Evolutionary conservation across 2,797 vertebrate genomes (phyloP).

Genomic region (Oryzias dopingdopingensis): DNA sequence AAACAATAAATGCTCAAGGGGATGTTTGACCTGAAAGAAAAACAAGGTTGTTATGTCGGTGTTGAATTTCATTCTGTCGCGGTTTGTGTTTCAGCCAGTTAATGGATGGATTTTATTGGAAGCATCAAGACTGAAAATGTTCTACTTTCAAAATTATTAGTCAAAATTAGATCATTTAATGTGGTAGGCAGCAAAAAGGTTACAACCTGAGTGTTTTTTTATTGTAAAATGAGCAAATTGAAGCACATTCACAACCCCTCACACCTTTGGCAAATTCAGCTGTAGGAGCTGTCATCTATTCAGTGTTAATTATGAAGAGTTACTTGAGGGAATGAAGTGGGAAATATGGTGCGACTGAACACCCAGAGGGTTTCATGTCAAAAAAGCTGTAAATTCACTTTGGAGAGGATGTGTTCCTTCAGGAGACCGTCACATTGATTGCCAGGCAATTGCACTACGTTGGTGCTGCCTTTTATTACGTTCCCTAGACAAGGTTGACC

Average conservation of each 20-base stretch:
- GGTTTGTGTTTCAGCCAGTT: constrained; percentile 8
- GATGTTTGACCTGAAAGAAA: constrained; percentile 50
- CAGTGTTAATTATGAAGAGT: not conserved
- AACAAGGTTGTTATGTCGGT: constrained; percentile 49
- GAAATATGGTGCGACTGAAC: constrained; percentile 11
- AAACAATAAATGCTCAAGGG: constrained; percentile 70
- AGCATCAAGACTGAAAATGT: not conserved
- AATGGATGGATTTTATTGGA: constrained; percentile 7
- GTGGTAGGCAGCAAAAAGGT: not conserved
- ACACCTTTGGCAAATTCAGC: not conserved
- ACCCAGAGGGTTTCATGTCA: constrained; percentile 5
- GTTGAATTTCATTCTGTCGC: constrained; percentile 36
- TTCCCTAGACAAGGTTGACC: not conserved
- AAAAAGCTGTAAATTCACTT: constrained; percentile 11
- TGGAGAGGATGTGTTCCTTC: constrained; percentile 11
- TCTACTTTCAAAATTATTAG: not conserved
- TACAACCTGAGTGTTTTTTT: not conserved
- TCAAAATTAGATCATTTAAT: not conserved
- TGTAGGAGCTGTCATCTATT: not conserved
- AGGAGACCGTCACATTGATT: not conserved
- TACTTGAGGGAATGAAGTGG: constrained; percentile 2
- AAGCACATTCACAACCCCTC: not conserved
- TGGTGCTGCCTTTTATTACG: not conserved
- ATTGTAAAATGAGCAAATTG: not conserved
- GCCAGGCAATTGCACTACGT: not conserved